Conservation (phyloP, 1,140 invertebrate species). For the Stenopsyche tienmushanensis region DNA sequence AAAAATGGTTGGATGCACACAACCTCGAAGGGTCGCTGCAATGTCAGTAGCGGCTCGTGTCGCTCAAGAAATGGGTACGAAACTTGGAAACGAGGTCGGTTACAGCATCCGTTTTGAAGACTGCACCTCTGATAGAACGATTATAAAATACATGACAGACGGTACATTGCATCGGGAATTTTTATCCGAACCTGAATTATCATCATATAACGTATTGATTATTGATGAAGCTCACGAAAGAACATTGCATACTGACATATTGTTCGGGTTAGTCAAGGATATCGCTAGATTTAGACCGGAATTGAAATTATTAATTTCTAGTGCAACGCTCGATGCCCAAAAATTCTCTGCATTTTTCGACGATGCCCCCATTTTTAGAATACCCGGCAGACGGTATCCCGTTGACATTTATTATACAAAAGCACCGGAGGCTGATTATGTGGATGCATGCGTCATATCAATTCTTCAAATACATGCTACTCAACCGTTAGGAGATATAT, state of each 20-base stretch:
- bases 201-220: slow-evolving; percentile 95
- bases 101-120: slow-evolving; percentile 99
- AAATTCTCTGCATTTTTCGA: slow-evolving; percentile 99
- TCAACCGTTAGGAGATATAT: slow-evolving; percentile 91
- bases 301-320: slow-evolving; percentile 95
- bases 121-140: slow-evolving; percentile 93
- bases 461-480: slow-evolving; percentile 97
- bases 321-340: slow-evolving; percentile 95
- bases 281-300: slow-evolving; percentile 93
- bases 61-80: slow-evolving; percentile 99
- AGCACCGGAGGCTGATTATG: slow-evolving; percentile 97
- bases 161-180: slow-evolving; percentile 98
- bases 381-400: slow-evolving; percentile 85
- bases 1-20: slow-evolving; percentile 92
- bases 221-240: slow-evolving; percentile 99
- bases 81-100: slow-evolving; percentile 98
- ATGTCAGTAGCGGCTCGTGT: slow-evolving; percentile 99
- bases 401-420: slow-evolving; percentile 99
- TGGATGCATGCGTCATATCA: slow-evolving; percentile 95
- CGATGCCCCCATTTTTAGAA: slow-evolving; percentile 96
- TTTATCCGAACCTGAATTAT: slow-evolving; percentile 93
- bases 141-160: slow-evolving; percentile 99
- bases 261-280: slow-evolving; percentile 98
- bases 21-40: slow-evolving; percentile 95
- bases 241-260: slow-evolving; percentile 96